These are phyloP conservation scores for Eptesicus fuscus DNA, from an alignment of 2,113 vertebrate genomes.

Conservation along the genomic window DNA sequence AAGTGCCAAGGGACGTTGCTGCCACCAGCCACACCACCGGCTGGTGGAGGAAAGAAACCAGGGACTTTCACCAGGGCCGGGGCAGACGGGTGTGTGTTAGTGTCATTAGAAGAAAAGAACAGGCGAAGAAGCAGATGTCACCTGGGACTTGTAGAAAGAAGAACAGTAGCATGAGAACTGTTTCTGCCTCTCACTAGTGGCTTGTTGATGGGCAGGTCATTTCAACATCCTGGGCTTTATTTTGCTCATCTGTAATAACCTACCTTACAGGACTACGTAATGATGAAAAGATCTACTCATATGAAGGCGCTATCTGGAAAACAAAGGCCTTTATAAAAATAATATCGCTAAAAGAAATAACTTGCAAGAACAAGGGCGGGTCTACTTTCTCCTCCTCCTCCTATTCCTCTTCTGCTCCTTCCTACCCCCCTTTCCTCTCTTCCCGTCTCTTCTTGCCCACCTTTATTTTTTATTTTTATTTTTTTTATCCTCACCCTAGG, in stretches of 20 bases:
- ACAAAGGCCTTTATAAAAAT: slow-evolving; percentile 3
- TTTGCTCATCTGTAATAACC: neutral
- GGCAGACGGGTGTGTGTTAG: neutral
- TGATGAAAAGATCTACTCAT: neutral
- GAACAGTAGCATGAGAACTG: neutral
- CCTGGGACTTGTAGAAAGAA: neutral
- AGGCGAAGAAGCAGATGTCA: neutral
- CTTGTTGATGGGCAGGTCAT: neutral
- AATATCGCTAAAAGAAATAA: neutral
- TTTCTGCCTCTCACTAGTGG: neutral
- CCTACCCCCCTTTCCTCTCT: fast-evolving
- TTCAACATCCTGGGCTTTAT: neutral
- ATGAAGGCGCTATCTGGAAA: neutral
- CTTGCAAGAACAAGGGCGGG: neutral
- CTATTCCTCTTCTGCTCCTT: neutral
- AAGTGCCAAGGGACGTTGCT: neutral
- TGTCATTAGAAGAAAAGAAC: neutral
- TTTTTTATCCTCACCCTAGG: too few species aligned
- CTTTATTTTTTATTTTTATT: neutral
- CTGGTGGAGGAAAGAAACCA: neutral
- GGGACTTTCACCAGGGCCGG: neutral
- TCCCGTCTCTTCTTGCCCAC: neutral
- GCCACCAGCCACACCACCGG: neutral
- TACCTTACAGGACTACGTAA: neutral
- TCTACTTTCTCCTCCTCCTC: neutral